These are phyloP conservation scores for Hozukius guyotensis DNA, from an alignment of 2,797 vertebrate genomes.

Conservation along the genomic window DNA sequence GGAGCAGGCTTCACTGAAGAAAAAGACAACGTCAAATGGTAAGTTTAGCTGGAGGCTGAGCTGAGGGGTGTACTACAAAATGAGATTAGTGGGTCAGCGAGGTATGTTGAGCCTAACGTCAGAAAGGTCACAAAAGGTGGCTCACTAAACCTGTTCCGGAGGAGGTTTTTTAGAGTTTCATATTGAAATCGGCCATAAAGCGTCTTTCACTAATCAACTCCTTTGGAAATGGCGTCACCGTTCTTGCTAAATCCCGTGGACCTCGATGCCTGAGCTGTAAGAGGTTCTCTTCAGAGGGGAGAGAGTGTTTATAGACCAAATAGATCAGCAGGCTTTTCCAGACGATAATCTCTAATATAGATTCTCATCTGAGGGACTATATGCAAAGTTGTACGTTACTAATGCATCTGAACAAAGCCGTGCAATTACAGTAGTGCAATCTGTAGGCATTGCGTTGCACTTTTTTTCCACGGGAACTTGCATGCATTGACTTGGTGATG, in stretches of 20 bases:
- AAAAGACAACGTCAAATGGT: slow-evolving; percentile 89
- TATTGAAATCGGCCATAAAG: background rate
- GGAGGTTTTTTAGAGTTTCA: background rate
- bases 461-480: background rate
- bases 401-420: background rate
- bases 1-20: slow-evolving; percentile 88
- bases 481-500: background rate
- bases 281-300: background rate
- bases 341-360: background rate
- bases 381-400: background rate
- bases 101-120: background rate
- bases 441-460: background rate
- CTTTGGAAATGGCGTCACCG: background rate
- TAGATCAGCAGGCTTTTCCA: background rate
- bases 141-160: background rate
- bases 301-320: background rate
- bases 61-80: background rate
- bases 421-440: background rate
- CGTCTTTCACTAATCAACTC: background rate
- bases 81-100: background rate
- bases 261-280: background rate
- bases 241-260: background rate
- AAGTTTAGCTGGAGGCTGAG: background rate
- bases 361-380: background rate
- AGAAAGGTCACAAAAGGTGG: too few species aligned